Conservation (phyloP, 2,113 vertebrate genomes). For the Lepus americanus region DNA sequence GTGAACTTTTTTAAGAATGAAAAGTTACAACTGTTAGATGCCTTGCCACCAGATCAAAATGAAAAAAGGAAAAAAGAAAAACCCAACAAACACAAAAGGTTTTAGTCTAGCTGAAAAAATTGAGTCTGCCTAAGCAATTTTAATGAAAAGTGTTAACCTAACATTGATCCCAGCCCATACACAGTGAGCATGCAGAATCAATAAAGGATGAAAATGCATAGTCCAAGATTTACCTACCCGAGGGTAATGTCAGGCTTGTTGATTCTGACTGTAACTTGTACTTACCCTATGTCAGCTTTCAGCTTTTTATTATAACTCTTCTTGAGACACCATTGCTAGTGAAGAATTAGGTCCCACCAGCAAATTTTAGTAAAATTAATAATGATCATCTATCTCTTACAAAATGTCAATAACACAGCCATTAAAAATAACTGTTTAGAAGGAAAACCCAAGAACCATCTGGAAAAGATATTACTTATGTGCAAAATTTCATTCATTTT, state of each 20-base stretch:
- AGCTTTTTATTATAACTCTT: conserved; percentile 88
- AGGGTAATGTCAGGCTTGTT: conserved; percentile 88
- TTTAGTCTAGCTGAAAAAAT: not conserved
- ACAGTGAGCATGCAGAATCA: conserved; percentile 88
- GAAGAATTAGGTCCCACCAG: conserved; percentile 88
- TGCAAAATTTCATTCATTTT: conserved; percentile 38
- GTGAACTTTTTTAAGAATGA: not conserved
- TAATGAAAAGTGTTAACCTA: conserved; percentile 73
- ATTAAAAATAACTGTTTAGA: conserved; percentile 64
- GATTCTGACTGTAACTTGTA: conserved; percentile 92
- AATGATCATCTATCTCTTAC: conserved; percentile 78
- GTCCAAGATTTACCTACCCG: conserved; percentile 90
- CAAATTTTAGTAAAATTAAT: conserved; percentile 83
- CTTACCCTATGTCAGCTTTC: conserved; percentile 91
- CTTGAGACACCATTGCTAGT: conserved; percentile 89
- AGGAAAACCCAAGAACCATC: conserved; percentile 52
- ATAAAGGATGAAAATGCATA: conserved; percentile 82
- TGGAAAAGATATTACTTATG: conserved; percentile 3
- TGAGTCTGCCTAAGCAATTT: conserved; percentile 77
- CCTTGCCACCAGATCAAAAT: conserved; percentile 29
- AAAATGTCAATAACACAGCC: conserved; percentile 74
- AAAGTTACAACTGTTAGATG: conserved; percentile 81
- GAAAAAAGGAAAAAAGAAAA: conserved; percentile 38
- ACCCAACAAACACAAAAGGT: conserved; percentile 27
- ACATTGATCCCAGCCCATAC: conserved; percentile 69